Conservation (phyloP, 2,888 invertebrate genomes). For the Watsonalla binaria region DNA sequence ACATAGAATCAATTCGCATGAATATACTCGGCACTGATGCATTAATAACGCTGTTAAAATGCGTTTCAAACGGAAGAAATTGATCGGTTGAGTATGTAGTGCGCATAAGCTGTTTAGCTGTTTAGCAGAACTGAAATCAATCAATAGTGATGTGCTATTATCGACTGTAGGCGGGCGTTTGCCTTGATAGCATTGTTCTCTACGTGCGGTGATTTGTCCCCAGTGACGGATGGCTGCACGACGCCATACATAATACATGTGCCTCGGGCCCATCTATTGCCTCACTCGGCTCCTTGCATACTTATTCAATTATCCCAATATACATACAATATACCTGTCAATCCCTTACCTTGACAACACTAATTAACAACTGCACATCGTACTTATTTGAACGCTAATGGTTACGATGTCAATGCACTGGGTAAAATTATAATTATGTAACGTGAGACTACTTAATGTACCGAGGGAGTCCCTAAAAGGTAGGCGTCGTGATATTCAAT, state of each 20-base stretch:
- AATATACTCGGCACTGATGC: not conserved
- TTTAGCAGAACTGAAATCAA: not conserved
- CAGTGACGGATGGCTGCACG: slow-evolving; percentile 20
- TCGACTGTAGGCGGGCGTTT: slow-evolving; percentile 9
- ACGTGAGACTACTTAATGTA: too few species aligned
- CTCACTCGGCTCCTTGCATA: slow-evolving; percentile 16
- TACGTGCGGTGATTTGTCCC: slow-evolving; percentile 30
- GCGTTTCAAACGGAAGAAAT: not conserved
- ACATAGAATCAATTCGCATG: not conserved
- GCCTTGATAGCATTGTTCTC: slow-evolving; percentile 23
- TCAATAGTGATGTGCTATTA: slow-evolving; percentile 14
- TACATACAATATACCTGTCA: slow-evolving; percentile 18
- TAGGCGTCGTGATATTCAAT: too few species aligned
- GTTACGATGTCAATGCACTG: too few species aligned
- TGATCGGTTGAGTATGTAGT: not conserved
- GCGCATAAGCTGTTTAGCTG: not conserved
- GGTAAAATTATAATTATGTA: too few species aligned
- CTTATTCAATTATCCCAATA: slow-evolving; percentile 14
- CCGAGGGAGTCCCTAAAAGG: too few species aligned
- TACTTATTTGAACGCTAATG: slow-evolving; percentile 2
- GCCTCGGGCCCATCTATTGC: slow-evolving; percentile 17
- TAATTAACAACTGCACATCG: slow-evolving; percentile 16
- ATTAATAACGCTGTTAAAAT: not conserved
- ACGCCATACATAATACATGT: slow-evolving; percentile 32
- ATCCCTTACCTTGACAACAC: slow-evolving; percentile 9